Percentiles rank a stretch among this genome's conserved stretches.
phyloP scores from a whole-genome alignment of 2,888 invertebrate genomes.

The Xestia ashworthii region DNA sequence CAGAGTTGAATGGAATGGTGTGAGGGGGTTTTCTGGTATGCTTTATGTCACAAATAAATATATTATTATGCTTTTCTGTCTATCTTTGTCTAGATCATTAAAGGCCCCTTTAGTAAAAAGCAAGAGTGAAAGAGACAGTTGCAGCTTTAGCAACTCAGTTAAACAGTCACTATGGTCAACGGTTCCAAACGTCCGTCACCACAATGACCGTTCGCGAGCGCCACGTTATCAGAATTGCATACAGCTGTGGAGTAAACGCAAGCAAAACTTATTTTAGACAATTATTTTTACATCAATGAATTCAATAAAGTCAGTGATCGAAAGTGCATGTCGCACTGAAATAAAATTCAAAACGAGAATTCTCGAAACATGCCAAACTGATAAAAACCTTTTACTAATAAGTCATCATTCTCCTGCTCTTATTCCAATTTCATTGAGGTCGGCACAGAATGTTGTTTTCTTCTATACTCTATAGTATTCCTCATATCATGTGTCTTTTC shows the following conservation, averaged over 20 bases:
- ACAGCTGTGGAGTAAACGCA: background rate
- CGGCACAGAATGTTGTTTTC: background rate
- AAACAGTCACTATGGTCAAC: too few relatives aligned
- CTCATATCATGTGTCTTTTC: background rate
- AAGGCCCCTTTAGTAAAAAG: too few relatives aligned
- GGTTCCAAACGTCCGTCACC: background rate
- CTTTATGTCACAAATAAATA: too few relatives aligned
- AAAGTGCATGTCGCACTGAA: too few relatives aligned
- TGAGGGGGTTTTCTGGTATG: background rate
- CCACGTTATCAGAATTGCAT: background rate
- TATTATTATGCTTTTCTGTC: too few relatives aligned
- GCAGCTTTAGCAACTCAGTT: background rate
- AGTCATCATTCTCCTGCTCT: too few relatives aligned
- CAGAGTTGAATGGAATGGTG: background rate
- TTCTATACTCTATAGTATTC: background rate
- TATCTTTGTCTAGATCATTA: background rate
- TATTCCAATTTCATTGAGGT: too few relatives aligned
- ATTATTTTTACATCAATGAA: background rate
- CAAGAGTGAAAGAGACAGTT: background rate
- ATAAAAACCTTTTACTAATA: too few relatives aligned
- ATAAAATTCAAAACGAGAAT: too few relatives aligned
- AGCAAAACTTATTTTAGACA: background rate
- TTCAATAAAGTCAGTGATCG: background rate
- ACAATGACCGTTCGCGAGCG: background rate
- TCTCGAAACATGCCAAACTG: too few relatives aligned